Conservation (phyloP, 2,797 vertebrate genomes). For the Sebastes goodei region DNA sequence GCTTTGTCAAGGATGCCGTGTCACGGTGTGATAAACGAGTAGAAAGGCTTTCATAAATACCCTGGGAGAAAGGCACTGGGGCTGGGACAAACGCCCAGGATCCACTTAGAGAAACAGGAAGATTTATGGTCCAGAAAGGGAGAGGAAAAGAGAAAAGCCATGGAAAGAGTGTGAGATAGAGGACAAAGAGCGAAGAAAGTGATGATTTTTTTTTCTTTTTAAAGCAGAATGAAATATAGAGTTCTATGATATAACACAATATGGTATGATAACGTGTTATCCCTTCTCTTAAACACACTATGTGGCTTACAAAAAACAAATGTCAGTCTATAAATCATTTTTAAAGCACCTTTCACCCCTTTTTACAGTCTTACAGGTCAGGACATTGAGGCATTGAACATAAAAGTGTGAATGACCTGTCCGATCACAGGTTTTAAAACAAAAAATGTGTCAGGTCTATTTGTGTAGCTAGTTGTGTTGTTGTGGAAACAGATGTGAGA, state of each 20-base stretch:
- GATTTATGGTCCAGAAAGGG: conserved; percentile 62
- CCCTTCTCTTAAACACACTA: background rate
- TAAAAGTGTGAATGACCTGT: background rate
- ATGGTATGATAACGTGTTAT: background rate
- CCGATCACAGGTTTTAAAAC: background rate
- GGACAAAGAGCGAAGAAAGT: background rate
- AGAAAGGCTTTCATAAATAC: conserved; percentile 74
- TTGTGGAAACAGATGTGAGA: background rate
- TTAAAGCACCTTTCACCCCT: background rate
- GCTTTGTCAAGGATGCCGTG: conserved; percentile 55
- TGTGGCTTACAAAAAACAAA: background rate
- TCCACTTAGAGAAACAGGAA: conserved; percentile 72
- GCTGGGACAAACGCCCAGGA: conserved; percentile 74
- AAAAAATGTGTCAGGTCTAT: background rate
- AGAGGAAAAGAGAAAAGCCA: conserved; percentile 35
- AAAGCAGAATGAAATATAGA: background rate
- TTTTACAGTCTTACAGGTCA: background rate
- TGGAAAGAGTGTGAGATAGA: conserved; percentile 13
- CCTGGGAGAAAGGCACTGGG: conserved; percentile 41
- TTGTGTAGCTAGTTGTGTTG: background rate
- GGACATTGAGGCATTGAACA: background rate
- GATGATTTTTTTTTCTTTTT: background rate
- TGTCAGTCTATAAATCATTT: background rate
- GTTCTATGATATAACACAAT: background rate
- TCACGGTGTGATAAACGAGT: conserved; percentile 68